Conservation (phyloP, 2,113 vertebrate species). For the Sinocyclocheilus maitianheensis region DNA sequence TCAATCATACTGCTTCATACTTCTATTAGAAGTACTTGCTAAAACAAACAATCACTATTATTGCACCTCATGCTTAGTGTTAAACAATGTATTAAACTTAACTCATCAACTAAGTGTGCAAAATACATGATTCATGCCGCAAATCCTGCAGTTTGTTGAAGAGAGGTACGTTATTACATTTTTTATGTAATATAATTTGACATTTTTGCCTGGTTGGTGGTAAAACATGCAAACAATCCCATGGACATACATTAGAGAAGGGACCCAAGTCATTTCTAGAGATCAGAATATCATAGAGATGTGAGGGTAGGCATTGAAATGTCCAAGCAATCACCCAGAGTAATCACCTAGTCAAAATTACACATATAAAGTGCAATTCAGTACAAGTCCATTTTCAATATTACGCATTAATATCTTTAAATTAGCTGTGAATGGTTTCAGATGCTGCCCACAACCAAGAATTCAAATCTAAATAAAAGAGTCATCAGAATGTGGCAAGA, state of each 20-base stretch:
- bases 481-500: background rate
- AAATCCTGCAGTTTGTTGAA: background rate
- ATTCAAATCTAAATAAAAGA: background rate
- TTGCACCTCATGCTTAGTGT: background rate
- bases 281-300: background rate
- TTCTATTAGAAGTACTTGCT: background rate
- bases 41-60: background rate
- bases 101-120: background rate
- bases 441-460: background rate
- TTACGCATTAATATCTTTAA: background rate
- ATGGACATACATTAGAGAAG: background rate
- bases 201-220: too few species aligned
- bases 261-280: background rate
- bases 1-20: conserved; percentile 11
- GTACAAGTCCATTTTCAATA: background rate
- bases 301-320: too few species aligned
- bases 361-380: background rate
- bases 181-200: too few species aligned
- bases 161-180: too few species aligned
- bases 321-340: too few species aligned
- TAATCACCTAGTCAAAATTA: background rate
- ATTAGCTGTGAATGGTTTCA: background rate
- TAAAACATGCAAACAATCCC: too few species aligned
- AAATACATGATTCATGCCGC: background rate
- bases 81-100: background rate